phyloP scores from a whole-genome alignment of 2,113 vertebrate species.

The Pedetes capensis region DNA sequence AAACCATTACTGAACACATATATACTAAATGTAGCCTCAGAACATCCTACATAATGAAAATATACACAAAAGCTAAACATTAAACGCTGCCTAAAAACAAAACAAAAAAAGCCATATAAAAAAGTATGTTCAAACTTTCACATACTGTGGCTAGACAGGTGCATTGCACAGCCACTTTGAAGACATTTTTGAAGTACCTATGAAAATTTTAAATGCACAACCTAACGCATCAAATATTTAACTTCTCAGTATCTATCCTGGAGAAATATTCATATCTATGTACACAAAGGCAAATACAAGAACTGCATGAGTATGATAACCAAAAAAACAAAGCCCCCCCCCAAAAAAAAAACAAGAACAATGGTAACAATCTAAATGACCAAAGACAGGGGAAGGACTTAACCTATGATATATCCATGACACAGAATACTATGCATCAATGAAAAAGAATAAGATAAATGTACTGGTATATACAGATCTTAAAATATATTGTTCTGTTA shows the following conservation, averaged over 20 bases:
- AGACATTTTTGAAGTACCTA: not conserved
- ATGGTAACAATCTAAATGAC: not conserved
- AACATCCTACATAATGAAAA: not conserved
- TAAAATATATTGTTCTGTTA: not conserved
- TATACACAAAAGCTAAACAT: not conserved
- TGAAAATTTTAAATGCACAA: not conserved
- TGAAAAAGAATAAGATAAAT: not conserved
- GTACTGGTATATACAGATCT: not conserved
- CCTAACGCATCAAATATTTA: not conserved
- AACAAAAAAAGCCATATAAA: not conserved
- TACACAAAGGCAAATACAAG: not conserved
- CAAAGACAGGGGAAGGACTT: not conserved
- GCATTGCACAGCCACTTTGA: too few species aligned
- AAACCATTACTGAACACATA: not conserved
- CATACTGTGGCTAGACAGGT: not conserved
- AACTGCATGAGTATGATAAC: not conserved
- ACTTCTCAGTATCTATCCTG: not conserved
- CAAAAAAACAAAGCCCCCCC: not conserved
- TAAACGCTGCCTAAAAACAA: not conserved
- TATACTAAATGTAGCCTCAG: not conserved
- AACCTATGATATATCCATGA: not conserved
- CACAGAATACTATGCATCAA: not conserved
- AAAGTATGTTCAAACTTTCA: not conserved
- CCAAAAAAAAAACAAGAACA: not conserved
- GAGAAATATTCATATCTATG: not conserved